phyloP scores from a whole-genome alignment of 2,113 vertebrate genomes.

The Pterocles burchelli region DNA sequence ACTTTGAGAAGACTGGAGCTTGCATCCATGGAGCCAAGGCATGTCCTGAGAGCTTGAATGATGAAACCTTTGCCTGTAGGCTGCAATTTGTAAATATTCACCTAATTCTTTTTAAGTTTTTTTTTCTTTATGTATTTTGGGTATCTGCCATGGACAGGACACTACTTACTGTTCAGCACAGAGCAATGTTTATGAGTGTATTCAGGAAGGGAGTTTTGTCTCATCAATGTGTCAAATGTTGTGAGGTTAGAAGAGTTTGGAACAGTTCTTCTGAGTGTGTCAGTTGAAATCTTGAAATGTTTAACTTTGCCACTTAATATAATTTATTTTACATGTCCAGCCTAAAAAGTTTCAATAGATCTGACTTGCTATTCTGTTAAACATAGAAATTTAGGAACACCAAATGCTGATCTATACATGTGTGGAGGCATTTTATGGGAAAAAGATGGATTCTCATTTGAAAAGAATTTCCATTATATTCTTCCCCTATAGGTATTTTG shows the following conservation, averaged over 20 bases:
- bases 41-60: background rate
- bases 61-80: background rate
- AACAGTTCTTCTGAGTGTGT: background rate
- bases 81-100: background rate
- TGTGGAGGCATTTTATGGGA: background rate
- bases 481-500: background rate
- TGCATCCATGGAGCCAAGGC: background rate
- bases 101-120: background rate
- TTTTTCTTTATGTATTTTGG: background rate
- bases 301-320: background rate
- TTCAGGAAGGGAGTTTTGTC: background rate
- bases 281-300: background rate
- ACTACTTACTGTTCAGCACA: background rate
- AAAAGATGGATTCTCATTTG: background rate
- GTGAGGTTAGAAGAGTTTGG: background rate
- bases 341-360: background rate
- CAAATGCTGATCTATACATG: fast-evolving
- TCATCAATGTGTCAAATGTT: background rate
- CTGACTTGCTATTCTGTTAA: background rate
- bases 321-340: background rate
- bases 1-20: background rate
- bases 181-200: background rate
- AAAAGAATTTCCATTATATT: background rate
- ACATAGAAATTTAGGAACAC: background rate
- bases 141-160: background rate